Base-by-base conservation (phyloP, 2,113 vertebrate species). In the Limanda limanda region DNA sequence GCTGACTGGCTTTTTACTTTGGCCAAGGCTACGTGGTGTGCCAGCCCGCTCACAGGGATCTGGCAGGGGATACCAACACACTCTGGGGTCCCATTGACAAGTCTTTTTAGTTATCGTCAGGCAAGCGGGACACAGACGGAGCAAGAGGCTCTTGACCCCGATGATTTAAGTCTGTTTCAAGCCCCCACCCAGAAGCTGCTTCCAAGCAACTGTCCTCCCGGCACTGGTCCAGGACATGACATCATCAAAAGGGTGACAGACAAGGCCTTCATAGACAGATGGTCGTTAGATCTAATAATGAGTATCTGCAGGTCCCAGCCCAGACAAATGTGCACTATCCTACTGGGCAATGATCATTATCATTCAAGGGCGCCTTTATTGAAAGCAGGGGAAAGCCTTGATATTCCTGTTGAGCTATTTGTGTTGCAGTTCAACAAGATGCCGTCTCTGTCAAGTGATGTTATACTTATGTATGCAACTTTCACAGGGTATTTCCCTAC, bases 251-350 rank as follows among this genome's bases (percentile, higher is more conserved):
- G 18, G 81, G 66, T 86, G 88, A 84, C 84, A 86, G 85, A 85
- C 80, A 86, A 84, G 85, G 86, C 85, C 85, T 82, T 79, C 31
- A 18, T 35, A 74, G 91, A 90, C 93, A 92, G 92, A 94, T 94
- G 92, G 91, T 85, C 71, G 25, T 93, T 93, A 90, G 86, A 88
- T 86, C 75, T 70, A 82, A 89, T 94, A 91, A 93, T 89, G 91
- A 84, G 79, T 82, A 85, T 83, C 81, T 86, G 85, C 87, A 90
- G 90, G 81, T 84, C 88, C 60, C 74, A 76, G 69, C 58, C 21
- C 66, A 76, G 82, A 91, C 76, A 83, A 84, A 90, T 80, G 70
- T 70, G 66, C 63, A 47, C 58, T 56, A 78, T 81, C 61, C 54
- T 40, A 62, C 55, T 60, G 37, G 47, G 74, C 64, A 86, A 81